Evolutionary conservation across 1,140 invertebrate species (phyloP).

Genomic region (Drosophila sulfurigaster): DNA sequence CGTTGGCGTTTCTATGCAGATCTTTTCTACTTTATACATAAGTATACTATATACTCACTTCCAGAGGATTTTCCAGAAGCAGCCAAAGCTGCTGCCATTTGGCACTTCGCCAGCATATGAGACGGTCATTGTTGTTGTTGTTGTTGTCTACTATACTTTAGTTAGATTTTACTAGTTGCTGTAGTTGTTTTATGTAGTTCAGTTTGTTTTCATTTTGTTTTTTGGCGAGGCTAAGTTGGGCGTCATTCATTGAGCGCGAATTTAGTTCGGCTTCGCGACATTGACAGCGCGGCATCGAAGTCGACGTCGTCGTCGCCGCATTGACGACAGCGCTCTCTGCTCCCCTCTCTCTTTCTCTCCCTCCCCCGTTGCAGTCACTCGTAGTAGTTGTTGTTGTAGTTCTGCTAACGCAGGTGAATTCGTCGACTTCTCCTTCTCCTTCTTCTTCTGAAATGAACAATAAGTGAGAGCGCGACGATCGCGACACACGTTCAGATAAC

Average conservation of each 20-base stretch:
- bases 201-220: slow-evolving; percentile 2
- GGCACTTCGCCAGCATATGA: slow-evolving; percentile 95
- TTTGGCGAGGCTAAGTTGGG: slow-evolving; percentile 42
- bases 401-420: slow-evolving; percentile 42
- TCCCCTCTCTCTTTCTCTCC: neutral
- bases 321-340: slow-evolving; percentile 29
- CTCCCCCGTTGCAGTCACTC: neutral
- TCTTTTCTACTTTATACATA: neutral
- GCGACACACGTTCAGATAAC: slow-evolving; percentile 47
- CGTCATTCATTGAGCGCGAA: slow-evolving; percentile 44
- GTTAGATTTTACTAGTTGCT: slow-evolving; percentile 38
- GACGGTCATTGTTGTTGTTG: slow-evolving; percentile 89
- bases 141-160: slow-evolving; percentile 16
- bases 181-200: slow-evolving; percentile 32
- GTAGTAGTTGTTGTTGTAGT: slow-evolving; percentile 8
- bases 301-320: slow-evolving; percentile 51
- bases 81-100: slow-evolving; percentile 95
- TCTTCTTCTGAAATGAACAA: slow-evolving; percentile 37
- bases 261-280: slow-evolving; percentile 53
- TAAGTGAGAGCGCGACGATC: slow-evolving; percentile 49
- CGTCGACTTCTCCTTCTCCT: slow-evolving; percentile 31
- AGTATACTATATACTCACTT: slow-evolving; percentile 88
- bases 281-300: slow-evolving; percentile 47
- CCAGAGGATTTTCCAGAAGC: slow-evolving; percentile 94
- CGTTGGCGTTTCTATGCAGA: slow-evolving; percentile 16